phyloP scores from a whole-genome alignment of 2,797 vertebrate species.

The Adelosebastes latens region DNA sequence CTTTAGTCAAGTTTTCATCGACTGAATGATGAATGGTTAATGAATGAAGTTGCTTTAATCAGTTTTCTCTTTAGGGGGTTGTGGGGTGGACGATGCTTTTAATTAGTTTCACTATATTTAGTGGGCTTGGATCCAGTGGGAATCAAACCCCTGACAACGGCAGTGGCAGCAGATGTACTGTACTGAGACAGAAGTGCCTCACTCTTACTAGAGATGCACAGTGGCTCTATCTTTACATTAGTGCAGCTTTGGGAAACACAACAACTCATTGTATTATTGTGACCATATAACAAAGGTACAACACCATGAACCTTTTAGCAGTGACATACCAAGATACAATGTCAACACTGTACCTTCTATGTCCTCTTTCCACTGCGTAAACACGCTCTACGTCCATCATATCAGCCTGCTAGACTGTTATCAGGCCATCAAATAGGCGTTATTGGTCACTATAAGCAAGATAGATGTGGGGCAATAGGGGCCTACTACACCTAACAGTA shows the following conservation, averaged over 20 bases:
- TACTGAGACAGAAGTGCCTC: background rate
- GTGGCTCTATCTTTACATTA: background rate
- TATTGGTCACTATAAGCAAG: too few species aligned
- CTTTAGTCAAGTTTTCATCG: background rate
- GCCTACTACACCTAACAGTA: too few species aligned
- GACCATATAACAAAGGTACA: background rate
- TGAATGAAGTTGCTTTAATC: conserved; percentile 17
- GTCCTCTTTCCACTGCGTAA: conserved; percentile 25
- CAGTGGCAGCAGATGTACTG: background rate
- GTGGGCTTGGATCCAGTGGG: conserved; percentile 23
- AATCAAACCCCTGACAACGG: conserved; percentile 39
- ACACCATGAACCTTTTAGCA: background rate
- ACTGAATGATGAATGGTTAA: conserved; percentile 10
- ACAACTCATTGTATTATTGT: background rate
- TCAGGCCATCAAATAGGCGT: too few species aligned
- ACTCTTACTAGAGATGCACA: background rate
- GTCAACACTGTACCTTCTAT: background rate
- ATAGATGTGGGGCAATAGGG: too few species aligned
- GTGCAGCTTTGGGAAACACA: background rate
- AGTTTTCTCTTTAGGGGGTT: background rate
- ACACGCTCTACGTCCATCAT: background rate
- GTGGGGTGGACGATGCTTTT: conserved; percentile 24
- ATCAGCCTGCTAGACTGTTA: too few species aligned
- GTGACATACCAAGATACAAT: background rate
- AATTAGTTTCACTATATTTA: conserved; percentile 67